Percentiles rank a stretch among this genome's conserved stretches.
These are phyloP conservation scores for Axea sp. DNA, from an alignment of 2,888 invertebrate species.

Conservation along the genomic window DNA sequence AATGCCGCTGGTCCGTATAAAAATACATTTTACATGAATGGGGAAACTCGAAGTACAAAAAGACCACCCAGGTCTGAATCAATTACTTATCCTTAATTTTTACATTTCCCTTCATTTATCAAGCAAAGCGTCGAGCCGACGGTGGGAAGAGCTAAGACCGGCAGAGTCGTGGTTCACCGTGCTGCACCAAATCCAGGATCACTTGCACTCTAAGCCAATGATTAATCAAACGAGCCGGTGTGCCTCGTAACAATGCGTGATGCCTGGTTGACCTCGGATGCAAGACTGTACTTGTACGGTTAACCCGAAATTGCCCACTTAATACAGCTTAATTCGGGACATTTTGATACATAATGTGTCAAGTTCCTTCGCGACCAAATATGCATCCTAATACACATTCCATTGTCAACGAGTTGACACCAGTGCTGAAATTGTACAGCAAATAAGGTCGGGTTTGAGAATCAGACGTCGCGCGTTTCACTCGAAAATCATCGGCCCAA, in stretches of 20 bases:
- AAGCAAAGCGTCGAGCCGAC: too few relatives aligned
- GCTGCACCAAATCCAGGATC: conserved; percentile 12
- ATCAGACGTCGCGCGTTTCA: too few relatives aligned
- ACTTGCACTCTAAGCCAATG: conserved; percentile 26
- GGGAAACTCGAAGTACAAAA: too few relatives aligned
- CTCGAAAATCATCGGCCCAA: too few relatives aligned
- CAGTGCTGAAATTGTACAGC: conserved; percentile 1
- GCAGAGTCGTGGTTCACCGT: too few relatives aligned
- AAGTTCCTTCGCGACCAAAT: conserved; percentile 21
- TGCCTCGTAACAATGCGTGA: conserved; percentile 43
- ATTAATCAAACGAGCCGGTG: conserved; percentile 33
- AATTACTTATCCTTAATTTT: too few relatives aligned
- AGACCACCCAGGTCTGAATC: too few relatives aligned
- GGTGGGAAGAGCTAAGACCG: too few relatives aligned
- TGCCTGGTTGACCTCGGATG: conserved; percentile 22
- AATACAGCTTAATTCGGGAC: conserved; percentile 24
- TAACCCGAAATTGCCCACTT: conserved; percentile 32
- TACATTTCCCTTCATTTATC: too few relatives aligned
- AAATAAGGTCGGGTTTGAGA: conserved; percentile 19
- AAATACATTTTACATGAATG: too few relatives aligned
- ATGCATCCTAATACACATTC: conserved; percentile 13
- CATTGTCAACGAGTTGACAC: conserved; percentile 16
- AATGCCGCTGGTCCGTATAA: too few relatives aligned
- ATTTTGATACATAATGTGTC: conserved; percentile 34
- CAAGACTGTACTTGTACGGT: conserved; percentile 36